Evolutionary conservation across 2,113 vertebrate genomes (phyloP), one percentile per base, ranked within the genome.

Genomic region (Urocitellus parryii): DNA sequence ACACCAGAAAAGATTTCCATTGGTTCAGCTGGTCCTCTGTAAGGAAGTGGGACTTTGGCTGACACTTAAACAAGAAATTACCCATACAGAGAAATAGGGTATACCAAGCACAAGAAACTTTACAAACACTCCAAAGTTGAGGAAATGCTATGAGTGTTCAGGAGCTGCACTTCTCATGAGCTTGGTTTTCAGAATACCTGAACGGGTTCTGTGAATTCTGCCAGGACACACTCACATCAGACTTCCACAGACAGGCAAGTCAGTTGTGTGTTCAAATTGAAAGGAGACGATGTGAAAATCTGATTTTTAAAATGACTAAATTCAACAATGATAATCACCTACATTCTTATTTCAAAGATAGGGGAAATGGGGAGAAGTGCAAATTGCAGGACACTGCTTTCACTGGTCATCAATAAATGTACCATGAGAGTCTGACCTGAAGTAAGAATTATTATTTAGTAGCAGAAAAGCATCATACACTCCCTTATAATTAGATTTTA

Each of bases 221-320:
- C 73, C 86, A 93, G 84, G 34, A 61, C n/a, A 45, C n/a, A 78
- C 82, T 67, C 90, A 45, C 77, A 93, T 72, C 25, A 12, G 24
- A 92, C 78, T 76, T 94, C 94, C 53, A 90, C 18, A 92, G 42
- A 90, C 8, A 48, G 56, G n/a, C 72, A 96, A 85, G 81, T 65
- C 70, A 90, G 74, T 79, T 53, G 85, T 8, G 56, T 8, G 17
- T 89, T 92, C 63, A 83, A 87, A 88, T 25, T 76, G 83, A 74
- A 95, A 82, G 87, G 9, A 85, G 73, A 72, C 4, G 48, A 20
- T 25, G 42, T 51, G 39, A 96, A 96, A 74, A 67, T 10, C 18
- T 88, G 74, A 96, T 68, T 96, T 90, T 92, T 86, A 92, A 92
- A 94, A 89, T 93, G n/a, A 80, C 76, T 95, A 87, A 67, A 78